Percentiles rank a stretch among this genome's conserved stretches.
phyloP scores from a whole-genome alignment of 1,140 invertebrate genomes.

The Arion vulgaris region DNA sequence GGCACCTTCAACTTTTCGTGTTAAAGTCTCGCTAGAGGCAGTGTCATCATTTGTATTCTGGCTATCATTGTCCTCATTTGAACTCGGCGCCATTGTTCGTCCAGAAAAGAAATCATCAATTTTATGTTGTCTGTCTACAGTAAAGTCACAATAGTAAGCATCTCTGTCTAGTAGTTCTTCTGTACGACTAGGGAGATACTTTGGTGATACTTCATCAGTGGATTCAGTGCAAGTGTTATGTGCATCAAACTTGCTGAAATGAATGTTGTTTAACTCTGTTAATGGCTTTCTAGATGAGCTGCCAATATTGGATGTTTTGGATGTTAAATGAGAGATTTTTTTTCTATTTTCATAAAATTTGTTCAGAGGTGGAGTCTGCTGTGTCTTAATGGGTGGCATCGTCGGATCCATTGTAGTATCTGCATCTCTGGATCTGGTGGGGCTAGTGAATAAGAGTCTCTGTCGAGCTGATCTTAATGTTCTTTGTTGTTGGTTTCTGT shows the following conservation, averaged over 20 bases:
- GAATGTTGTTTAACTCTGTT: background rate
- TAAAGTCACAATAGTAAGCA: slow-evolving; percentile 66
- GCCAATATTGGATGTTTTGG: too few species aligned
- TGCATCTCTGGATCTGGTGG: background rate
- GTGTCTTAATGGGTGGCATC: background rate
- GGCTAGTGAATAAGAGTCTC: background rate
- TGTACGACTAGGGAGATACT: slow-evolving; percentile 37
- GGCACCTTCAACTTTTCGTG: slow-evolving; percentile 38
- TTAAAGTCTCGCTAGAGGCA: background rate
- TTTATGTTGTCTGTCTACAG: slow-evolving; percentile 62
- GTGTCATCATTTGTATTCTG: background rate
- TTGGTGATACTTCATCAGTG: slow-evolving; percentile 54
- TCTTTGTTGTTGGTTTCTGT: background rate
- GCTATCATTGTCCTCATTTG: background rate
- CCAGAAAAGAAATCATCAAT: slow-evolving; percentile 45
- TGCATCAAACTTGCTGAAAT: slow-evolving; percentile 18
- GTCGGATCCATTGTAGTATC: too few species aligned
- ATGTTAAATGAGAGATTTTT: background rate
- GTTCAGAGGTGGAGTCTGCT: background rate
- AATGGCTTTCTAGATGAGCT: background rate
- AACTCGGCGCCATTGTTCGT: background rate
- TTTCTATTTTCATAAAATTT: slow-evolving; percentile 1
- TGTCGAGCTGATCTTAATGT: background rate
- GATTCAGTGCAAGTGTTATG: slow-evolving; percentile 49
- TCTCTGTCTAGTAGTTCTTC: slow-evolving; percentile 62